Base-by-base conservation (phyloP, 2,888 invertebrate genomes). In the Eupithecia pulchellata region DNA sequence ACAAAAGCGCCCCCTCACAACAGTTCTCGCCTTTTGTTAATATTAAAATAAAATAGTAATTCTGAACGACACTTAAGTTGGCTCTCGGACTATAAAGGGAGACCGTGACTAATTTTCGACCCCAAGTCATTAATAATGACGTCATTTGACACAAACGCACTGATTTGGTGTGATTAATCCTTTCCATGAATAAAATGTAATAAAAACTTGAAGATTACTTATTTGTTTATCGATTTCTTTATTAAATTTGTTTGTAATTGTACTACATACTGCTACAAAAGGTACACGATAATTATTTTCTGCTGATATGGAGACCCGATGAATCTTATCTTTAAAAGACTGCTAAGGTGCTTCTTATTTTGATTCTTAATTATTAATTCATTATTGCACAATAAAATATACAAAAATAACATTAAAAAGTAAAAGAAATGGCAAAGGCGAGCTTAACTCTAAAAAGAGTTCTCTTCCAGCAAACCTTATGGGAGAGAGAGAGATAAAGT, bases 11-110 rank as follows among this genome's bases (percentile, higher is more conserved):
- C 76, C 92, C 87, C 89, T 85, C 83, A 82, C 86, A 80, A 84
- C 80, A 82, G 81, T 88, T 86, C 83, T 85, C 85, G 87, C 88
- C 89, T 89, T 84, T 92, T 91, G 90, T 92, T 88, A 88, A 87
- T 85, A 84, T 86, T 86, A 89, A 91, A 90, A 91, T 91, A 85
- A 88, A 91, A 86, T 89, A 88, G 86, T 87, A 87, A 90, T 89
- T 85, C 84, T 87, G 91, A 91, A 91, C 84, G 88, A 86, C 85
- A 86, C 91, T 92, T 80, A 78, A 87, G 85, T 86, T 84, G 84
- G 84, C 83, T 84, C 84, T 69, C 68, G 65, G 72, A 75, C 74
- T 78, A 85, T 88, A 84, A 88, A 77, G 81, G 82, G 84, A 79
- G 79, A 80, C 79, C 81, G 86, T 84, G 85, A 83, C 89, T 84